Conservation (phyloP, 1,140 invertebrate species). For the Anastrepha obliqua region DNA sequence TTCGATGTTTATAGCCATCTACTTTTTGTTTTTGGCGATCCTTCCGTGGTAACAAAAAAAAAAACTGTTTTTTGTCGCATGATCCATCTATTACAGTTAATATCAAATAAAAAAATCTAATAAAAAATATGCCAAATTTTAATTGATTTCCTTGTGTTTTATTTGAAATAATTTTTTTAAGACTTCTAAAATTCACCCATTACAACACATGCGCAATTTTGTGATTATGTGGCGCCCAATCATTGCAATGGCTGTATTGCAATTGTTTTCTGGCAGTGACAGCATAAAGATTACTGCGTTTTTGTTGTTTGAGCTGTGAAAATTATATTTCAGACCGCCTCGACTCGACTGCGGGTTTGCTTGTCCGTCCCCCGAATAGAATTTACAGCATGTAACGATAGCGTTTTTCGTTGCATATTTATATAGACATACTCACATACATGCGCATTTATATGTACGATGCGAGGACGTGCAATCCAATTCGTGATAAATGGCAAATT, state of each 20-base stretch:
- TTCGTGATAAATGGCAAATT: slow-evolving; percentile 49
- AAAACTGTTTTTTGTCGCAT: no score
- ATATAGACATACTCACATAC: background rate
- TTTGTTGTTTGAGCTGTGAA: background rate
- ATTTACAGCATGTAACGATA: background rate
- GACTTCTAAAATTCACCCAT: no score
- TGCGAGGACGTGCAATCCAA: slow-evolving; percentile 1
- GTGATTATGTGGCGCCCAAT: no score
- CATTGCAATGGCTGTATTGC: background rate
- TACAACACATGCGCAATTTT: no score
- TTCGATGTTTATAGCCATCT: no score
- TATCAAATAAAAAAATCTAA: no score
- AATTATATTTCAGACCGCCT: background rate
- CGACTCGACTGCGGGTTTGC: background rate
- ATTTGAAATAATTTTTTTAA: no score
- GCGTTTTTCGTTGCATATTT: background rate
- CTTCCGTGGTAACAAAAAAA: no score
- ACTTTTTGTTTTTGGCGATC: no score
- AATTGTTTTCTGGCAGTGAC: background rate
- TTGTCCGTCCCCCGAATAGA: background rate
- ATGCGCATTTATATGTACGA: background rate
- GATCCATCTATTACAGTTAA: no score
- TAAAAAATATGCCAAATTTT: no score
- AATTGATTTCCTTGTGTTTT: no score
- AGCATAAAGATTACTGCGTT: background rate